phyloP scores from a whole-genome alignment of 2,113 vertebrate species.

The Octodon degus region DNA sequence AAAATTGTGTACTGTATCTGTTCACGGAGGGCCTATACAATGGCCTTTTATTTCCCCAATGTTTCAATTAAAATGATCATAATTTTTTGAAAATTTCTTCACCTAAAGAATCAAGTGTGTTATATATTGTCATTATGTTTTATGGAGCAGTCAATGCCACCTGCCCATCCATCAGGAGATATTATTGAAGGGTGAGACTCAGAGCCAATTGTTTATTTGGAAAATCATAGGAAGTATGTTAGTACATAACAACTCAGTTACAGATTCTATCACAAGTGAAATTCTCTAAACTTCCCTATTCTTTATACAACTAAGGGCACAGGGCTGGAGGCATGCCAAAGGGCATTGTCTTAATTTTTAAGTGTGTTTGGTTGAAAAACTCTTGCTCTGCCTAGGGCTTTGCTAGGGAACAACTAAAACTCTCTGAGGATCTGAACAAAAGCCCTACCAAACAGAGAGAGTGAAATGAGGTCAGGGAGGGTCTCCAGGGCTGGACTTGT shows the following conservation, averaged over 20 bases:
- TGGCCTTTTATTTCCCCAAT: background rate
- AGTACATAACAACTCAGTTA: background rate
- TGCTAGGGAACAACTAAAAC: conserved; percentile 3
- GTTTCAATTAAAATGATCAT: background rate
- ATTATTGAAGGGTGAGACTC: background rate
- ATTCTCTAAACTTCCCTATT: conserved; percentile 11
- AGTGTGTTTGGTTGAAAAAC: conserved; percentile 50
- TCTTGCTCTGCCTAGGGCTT: conserved; percentile 47
- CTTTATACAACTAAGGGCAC: background rate
- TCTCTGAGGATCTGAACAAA: conserved; percentile 27
- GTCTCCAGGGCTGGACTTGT: background rate
- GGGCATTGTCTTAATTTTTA: conserved; percentile 48
- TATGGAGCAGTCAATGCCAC: conserved; percentile 67
- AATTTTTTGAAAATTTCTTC: background rate
- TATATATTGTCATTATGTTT: conserved; percentile 64
- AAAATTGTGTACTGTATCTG: background rate
- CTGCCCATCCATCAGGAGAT: background rate
- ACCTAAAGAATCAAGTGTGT: background rate
- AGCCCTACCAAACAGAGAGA: background rate
- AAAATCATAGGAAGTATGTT: conserved; percentile 45
- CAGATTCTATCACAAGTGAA: conserved; percentile 22
- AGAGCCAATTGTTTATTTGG: conserved; percentile 7
- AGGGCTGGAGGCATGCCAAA: background rate
- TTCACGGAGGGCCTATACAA: background rate
- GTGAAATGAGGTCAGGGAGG: background rate